Base-by-base conservation (phyloP, 2,888 invertebrate species). In the Lissonota sp. region DNA sequence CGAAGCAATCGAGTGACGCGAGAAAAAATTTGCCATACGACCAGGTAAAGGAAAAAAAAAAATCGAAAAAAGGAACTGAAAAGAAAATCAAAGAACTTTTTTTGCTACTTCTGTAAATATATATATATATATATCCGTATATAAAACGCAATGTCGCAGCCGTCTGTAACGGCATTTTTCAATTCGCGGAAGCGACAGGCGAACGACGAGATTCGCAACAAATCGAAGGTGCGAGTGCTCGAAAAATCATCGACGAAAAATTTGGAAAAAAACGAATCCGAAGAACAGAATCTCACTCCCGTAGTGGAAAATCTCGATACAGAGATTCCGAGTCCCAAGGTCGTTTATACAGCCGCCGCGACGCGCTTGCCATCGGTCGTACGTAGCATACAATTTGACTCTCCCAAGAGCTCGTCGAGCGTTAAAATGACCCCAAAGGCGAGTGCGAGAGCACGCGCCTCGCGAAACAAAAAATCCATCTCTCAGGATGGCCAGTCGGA, bases 111-210 rank as follows among this genome's bases (percentile, higher is more conserved):
- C 26, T 26, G 53, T 69, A 49, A 55, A 69, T 46, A 55, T 42
- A 16, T 77, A 72, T 62, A 73, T 73, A 58, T 73, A 83, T 81
- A 83, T 81, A 84, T 76, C 7, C 62, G 75, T 80, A 84, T 84
- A 82, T 79, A 84, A 75, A 83, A 78, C 66, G 55, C 53, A 89
- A 97, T 97, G 97, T 95, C 96, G 84, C 97, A 97, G 93, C 95
- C 96, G 87, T 95, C 96, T 67, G 94, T 97, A 78, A 95, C 96
- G 82, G 94, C 95, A 83, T 97, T 94, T 93, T 97, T 96, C 91
- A 95, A 94, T 91, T 95, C 95, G 87, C 94, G 97, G 89, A 97
- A 97, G 93, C 94, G 97, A 87, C 94, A 95, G 78, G 96, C 95
- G n/a, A 91, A 93, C 6, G 96, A 96, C 67, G 96, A 97, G 89